A percentile compares a stretch with the other conserved stretches of the same genome.
phyloP scores from a whole-genome alignment of 2,113 vertebrate genomes.

The Barbus barbus region DNA sequence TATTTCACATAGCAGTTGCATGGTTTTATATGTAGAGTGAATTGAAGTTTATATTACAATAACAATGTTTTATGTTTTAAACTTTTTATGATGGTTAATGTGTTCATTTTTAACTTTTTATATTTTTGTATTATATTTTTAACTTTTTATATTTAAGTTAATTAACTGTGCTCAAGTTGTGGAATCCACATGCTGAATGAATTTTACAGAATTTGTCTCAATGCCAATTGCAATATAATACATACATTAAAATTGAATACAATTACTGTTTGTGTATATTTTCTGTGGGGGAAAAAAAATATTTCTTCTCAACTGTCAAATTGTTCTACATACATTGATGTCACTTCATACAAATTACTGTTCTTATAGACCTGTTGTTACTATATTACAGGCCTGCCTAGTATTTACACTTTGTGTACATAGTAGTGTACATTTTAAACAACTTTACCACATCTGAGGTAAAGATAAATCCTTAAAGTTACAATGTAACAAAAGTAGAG shows the following conservation, averaged over 20 bases:
- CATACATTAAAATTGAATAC: background rate
- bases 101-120: background rate
- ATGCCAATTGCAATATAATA: background rate
- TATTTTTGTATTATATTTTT: background rate
- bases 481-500: background rate
- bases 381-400: background rate
- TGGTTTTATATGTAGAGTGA: background rate
- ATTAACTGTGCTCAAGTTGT: background rate
- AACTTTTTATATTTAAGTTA: background rate
- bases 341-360: background rate
- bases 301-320: background rate
- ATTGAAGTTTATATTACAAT: background rate
- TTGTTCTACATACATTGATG: background rate
- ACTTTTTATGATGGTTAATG: background rate
- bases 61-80: background rate
- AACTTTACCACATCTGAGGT: background rate
- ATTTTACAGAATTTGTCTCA: background rate
- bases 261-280: slow-evolving; percentile 2
- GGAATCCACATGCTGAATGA: background rate
- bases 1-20: no score
- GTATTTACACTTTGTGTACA: background rate
- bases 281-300: no score
- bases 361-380: background rate
- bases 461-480: background rate
- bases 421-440: background rate